Conservation (phyloP, 2,888 invertebrate genomes). For the Drosophila crucigera region DNA sequence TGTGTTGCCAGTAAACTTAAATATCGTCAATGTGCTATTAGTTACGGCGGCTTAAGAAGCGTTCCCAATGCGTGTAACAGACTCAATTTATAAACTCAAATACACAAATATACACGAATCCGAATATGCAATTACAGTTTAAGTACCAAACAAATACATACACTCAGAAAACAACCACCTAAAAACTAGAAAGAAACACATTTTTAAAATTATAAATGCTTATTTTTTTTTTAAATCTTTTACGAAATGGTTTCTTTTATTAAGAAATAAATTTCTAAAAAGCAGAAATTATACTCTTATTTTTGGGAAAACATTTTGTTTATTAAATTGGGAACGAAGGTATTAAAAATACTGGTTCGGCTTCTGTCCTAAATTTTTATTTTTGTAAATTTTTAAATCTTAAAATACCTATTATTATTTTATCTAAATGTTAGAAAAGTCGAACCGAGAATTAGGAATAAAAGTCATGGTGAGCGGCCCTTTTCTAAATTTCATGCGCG, state of each 20-base stretch:
- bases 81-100: slow-evolving; percentile 3
- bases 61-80: slow-evolving; percentile 41
- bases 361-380: too few species aligned
- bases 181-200: background rate
- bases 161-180: background rate
- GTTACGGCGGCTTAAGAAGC: slow-evolving; percentile 41
- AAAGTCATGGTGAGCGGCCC: background rate
- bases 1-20: slow-evolving; percentile 1
- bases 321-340: background rate
- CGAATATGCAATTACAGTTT: background rate
- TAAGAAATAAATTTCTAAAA: background rate
- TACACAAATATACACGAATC: background rate
- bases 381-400: background rate
- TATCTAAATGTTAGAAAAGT: background rate
- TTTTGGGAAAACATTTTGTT: background rate
- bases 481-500: background rate
- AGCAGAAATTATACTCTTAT: too few species aligned
- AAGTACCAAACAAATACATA: slow-evolving; percentile 19
- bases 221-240: too few species aligned
- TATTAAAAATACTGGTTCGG: too few species aligned
- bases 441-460: background rate
- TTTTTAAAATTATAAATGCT: too few species aligned
- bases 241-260: background rate
- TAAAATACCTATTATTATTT: background rate
- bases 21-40: slow-evolving; percentile 20